A percentile compares a stretch with the other conserved stretches of the same genome.
These are phyloP conservation scores for Eristalinus aeneus DNA, from an alignment of 2,888 invertebrate genomes.

Conservation along the genomic window DNA sequence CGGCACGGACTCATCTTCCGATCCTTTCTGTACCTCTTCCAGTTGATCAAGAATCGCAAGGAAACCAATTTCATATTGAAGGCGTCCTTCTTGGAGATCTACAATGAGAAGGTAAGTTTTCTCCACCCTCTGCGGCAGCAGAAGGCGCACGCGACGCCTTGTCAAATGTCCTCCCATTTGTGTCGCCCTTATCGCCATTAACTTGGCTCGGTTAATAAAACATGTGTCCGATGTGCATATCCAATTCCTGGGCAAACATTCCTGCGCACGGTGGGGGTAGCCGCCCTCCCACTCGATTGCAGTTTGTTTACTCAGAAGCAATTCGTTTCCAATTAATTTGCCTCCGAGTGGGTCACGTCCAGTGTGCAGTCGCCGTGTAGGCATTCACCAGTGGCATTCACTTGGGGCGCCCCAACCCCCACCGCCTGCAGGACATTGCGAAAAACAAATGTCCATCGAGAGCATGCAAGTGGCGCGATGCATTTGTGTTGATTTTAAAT, in stretches of 20 bases:
- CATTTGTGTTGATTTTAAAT: constrained; percentile 39
- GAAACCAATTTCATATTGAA: constrained; percentile 91
- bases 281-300: constrained; percentile 12
- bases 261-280: not conserved
- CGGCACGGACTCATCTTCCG: constrained; percentile 94
- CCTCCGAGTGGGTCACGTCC: constrained; percentile 4
- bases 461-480: no score
- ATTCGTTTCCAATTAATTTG: constrained; percentile 31
- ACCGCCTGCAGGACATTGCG: not conserved
- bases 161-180: not conserved
- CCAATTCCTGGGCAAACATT: constrained; percentile 28
- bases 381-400: not conserved
- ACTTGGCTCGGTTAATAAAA: constrained; percentile 14
- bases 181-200: not conserved
- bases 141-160: not conserved
- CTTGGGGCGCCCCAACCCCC: not conserved
- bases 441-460: constrained; percentile 9
- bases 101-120: constrained; percentile 93
- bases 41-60: constrained; percentile 88
- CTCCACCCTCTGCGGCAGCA: not conserved
- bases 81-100: constrained; percentile 97
- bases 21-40: constrained; percentile 94
- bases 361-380: not conserved
- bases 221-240: constrained; percentile 20
- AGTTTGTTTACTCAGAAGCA: constrained; percentile 27